Conservation (phyloP, 2,888 invertebrate genomes). For the Drosophila sordidula region DNA sequence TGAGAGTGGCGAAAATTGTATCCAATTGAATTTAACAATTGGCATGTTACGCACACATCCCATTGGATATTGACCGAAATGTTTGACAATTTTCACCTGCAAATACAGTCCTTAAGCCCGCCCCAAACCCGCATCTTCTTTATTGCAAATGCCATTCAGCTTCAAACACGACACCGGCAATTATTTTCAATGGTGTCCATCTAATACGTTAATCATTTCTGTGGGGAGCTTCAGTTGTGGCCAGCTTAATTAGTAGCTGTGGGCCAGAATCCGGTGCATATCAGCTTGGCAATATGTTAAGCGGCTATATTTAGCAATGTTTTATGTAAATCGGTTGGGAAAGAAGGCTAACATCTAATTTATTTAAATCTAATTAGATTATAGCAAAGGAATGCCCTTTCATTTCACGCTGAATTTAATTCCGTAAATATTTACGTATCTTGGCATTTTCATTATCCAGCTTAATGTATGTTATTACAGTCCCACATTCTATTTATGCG, state of each 20-base stretch:
- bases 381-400: not conserved
- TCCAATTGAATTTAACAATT: conserved; percentile 52
- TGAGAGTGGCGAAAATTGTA: conserved; percentile 30
- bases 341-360: conserved; percentile 3
- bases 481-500: conserved; percentile 19
- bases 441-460: not conserved
- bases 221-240: conserved; percentile 7
- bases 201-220: not conserved
- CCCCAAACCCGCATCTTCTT: conserved; percentile 13
- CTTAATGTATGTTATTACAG: not conserved
- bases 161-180: not conserved
- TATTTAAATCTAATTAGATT: conserved; percentile 6
- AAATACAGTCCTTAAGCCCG: too few relatives aligned
- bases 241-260: conserved; percentile 13
- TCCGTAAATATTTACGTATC: not conserved
- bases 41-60: conserved; percentile 33
- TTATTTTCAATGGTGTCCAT: not conserved
- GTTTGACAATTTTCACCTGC: too few relatives aligned
- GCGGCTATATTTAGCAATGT: conserved; percentile 1
- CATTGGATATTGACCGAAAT: conserved; percentile 9
- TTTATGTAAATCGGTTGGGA: not conserved
- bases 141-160: conserved; percentile 29
- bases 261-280: not conserved
- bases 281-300: conserved; percentile 21
- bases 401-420: not conserved